A percentile compares a stretch with the other conserved stretches of the same genome.
phyloP scores from a whole-genome alignment of 2,888 invertebrate species.

The Cephonodes hylas region DNA sequence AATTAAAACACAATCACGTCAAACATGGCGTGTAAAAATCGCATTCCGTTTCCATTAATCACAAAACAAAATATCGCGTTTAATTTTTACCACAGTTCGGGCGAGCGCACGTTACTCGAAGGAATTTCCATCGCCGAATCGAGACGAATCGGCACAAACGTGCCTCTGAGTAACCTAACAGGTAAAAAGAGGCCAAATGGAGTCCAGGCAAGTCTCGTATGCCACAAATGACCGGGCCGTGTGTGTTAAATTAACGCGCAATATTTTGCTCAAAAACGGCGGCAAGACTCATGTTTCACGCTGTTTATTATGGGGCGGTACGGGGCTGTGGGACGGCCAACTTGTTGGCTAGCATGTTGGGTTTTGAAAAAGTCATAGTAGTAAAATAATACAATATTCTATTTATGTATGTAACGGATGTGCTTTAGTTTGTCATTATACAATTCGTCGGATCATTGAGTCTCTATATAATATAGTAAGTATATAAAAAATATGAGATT shows the following conservation, averaged over 20 bases:
- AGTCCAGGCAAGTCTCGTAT: constrained; percentile 31
- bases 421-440: no score
- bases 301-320: constrained; percentile 60
- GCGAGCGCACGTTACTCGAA: background rate
- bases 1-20: background rate
- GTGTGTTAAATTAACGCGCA: constrained; percentile 79
- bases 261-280: constrained; percentile 78
- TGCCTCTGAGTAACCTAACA: constrained; percentile 40
- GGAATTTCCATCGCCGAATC: constrained; percentile 32
- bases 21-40: background rate
- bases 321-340: constrained; percentile 31
- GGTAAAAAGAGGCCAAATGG: constrained; percentile 46
- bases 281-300: constrained; percentile 73
- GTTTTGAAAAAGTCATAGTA: background rate
- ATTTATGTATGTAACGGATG: no score
- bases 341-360: constrained; percentile 22
- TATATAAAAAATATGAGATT: no score
- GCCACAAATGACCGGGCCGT: constrained; percentile 66
- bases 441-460: no score
- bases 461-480: no score
- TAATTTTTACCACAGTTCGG: background rate
- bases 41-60: background rate
- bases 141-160: constrained; percentile 51
- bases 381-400: background rate
- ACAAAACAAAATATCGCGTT: background rate